Percentiles rank a stretch among this genome's conserved stretches.
These are phyloP conservation scores for Rhynchomys soricoides DNA, from an alignment of 2,113 vertebrate species.

Conservation along the genomic window DNA sequence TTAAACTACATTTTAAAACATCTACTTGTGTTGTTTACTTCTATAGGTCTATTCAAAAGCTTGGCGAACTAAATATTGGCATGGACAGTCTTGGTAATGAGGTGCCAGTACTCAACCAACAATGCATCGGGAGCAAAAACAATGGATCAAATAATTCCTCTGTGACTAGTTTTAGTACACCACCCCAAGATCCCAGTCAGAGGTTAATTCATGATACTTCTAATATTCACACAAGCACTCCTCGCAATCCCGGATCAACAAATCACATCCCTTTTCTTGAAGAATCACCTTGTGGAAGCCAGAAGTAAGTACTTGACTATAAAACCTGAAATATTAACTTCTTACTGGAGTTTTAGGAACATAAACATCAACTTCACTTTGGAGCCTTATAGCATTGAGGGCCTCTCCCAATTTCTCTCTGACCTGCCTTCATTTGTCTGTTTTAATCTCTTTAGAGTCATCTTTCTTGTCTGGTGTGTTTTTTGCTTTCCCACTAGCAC, in stretches of 20 bases:
- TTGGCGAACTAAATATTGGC: constrained; percentile 96
- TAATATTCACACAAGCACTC: constrained; percentile 89
- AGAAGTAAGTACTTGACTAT: constrained; percentile 85
- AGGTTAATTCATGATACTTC: constrained; percentile 81
- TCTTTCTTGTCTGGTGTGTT: background rate
- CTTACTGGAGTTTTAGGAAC: constrained; percentile 1
- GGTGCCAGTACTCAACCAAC: constrained; percentile 88
- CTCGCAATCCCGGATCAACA: constrained; percentile 83
- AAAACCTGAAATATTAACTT: background rate
- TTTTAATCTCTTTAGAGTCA: background rate
- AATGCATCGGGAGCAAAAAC: constrained; percentile 89
- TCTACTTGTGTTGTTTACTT: constrained; percentile 38
- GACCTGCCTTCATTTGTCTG: background rate
- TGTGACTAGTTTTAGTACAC: constrained; percentile 77
- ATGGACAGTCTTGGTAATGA: constrained; percentile 93
- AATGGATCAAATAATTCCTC: constrained; percentile 80
- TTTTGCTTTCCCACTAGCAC: background rate
- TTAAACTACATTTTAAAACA: background rate
- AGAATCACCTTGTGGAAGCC: constrained; percentile 89
- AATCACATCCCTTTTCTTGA: constrained; percentile 89
- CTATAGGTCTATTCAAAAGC: constrained; percentile 95
- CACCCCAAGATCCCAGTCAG: constrained; percentile 80
- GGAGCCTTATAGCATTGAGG: constrained; percentile 1
- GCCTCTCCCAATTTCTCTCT: background rate
- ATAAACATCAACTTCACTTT: constrained; percentile 14